Conservation (phyloP, 2,888 invertebrate species). For the Gastrophysa polygoni region DNA sequence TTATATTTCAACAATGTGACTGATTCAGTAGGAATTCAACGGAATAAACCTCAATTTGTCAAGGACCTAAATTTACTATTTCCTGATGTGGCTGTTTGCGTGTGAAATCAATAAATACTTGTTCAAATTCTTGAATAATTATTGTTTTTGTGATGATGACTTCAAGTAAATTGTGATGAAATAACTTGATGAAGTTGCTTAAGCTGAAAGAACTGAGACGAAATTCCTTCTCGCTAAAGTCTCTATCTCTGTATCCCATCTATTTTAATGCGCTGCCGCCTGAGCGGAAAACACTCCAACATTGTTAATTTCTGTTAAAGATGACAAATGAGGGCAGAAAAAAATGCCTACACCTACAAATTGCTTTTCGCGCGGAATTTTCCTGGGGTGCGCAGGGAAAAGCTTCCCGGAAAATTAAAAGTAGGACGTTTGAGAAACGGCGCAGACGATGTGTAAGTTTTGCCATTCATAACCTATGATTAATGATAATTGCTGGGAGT, state of each 20-base stretch:
- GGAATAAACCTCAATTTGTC: no score
- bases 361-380: constrained; percentile 19
- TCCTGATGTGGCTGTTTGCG: no score
- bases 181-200: background rate
- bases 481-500: constrained; percentile 56
- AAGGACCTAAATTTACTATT: no score
- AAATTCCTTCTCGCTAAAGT: background rate
- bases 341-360: constrained; percentile 25
- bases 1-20: no score
- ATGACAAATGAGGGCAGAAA: constrained; percentile 19
- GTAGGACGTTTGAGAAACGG: constrained; percentile 37
- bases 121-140: no score
- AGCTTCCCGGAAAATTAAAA: constrained; percentile 48
- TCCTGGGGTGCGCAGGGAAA: constrained; percentile 3
- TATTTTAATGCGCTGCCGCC: background rate
- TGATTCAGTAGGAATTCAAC: no score
- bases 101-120: no score
- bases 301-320: constrained; percentile 17
- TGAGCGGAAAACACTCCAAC: constrained; percentile 16
- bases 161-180: no score
- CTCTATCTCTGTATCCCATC: background rate
- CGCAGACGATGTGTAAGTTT: constrained; percentile 54
- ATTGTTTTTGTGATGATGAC: no score
- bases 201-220: background rate
- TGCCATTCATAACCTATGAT: constrained; percentile 58